Conservation (phyloP, 2,113 vertebrate species). For the Paedocypris sp. region DNA sequence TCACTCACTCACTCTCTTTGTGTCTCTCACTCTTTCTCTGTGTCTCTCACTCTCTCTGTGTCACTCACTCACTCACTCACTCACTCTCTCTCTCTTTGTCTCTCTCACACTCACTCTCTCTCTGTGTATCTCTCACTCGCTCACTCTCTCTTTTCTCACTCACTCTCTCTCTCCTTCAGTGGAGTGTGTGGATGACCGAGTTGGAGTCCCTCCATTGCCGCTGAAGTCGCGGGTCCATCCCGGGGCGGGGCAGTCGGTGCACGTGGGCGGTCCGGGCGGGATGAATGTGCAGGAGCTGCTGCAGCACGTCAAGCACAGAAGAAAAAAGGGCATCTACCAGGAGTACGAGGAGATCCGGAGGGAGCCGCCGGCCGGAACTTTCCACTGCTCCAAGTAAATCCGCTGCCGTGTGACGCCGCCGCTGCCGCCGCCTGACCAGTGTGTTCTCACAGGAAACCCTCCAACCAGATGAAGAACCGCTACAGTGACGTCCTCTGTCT, state of each 20-base stretch:
- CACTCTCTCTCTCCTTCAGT: no score
- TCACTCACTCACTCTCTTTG: no score
- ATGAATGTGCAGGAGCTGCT: conserved; percentile 57
- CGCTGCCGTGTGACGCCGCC: no score
- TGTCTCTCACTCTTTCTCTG: no score
- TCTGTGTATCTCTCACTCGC: no score
- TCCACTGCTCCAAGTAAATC: conserved; percentile 70
- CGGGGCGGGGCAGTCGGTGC: conserved; percentile 54
- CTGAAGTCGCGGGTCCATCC: conserved; percentile 62
- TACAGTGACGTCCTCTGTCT: conserved; percentile 71
- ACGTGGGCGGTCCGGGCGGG: conserved; percentile 59
- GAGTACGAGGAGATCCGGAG: conserved; percentile 71
- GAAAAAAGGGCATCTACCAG: conserved; percentile 68
- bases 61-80: no score
- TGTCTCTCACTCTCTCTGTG: no score
- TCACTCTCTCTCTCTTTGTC: no score
- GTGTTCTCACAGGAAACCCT: conserved; percentile 52
- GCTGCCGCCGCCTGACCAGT: no score
- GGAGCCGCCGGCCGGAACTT: conserved; percentile 60
- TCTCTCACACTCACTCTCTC: no score
- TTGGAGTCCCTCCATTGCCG: conserved; percentile 63
- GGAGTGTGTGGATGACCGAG: no score
- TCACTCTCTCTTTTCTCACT: no score
- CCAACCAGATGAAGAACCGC: conserved; percentile 70
- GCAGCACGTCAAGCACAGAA: conserved; percentile 59